Evolutionary conservation across 1,140 invertebrate genomes (phyloP), one percentile per base, ranked within the genome.

Genomic region (Zaprionus inermis): DNA sequence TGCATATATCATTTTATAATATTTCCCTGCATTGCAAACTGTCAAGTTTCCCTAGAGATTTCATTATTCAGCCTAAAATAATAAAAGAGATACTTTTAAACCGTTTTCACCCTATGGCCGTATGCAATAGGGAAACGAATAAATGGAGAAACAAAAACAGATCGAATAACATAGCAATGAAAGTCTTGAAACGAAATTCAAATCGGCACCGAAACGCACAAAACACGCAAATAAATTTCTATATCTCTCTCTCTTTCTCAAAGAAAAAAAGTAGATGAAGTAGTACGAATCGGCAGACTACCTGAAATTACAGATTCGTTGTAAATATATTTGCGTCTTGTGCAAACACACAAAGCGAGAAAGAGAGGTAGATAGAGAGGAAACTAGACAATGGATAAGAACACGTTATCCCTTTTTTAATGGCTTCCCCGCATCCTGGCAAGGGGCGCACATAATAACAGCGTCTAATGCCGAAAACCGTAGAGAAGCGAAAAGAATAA

Each of bases 331-430:
- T 83, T 83, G 81, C 81, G 81, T 83, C 81, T 84, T 83, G 61
- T 84, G 81, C 81, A 83, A 83, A 83, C 79, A 68, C 66, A 51
- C 38, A 59, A 5, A 69, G 24, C 3, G 24, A 28, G 24, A 24
- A 11, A 41, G 14, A 2, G 14, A 2, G n/a, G n/a, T n/a, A 67
- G 18, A 66, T 5, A 11, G 6, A 36, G 16, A 49, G 30, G 12
- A 46, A 44, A 18, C 14, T 64, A 70, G 38, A 70, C 72, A 75
- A 75, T 73, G 65, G 2, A 20, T 61, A 80, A 46, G 80, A 64
- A 83, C 81, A 84, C 69, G 81, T 84, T 84, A 84, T 84, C 81
- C 78, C 80, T 84, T 84, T 84, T 83, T 83, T 85, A 83, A 84
- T 84, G 81, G 81, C 73, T 84, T 84, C 57, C 72, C 73, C 75